A percentile compares a stretch with the other conserved stretches of the same genome.
Evolutionary conservation across 2,888 invertebrate genomes (phyloP).

Genomic region (Chydorus sphaericus): DNA sequence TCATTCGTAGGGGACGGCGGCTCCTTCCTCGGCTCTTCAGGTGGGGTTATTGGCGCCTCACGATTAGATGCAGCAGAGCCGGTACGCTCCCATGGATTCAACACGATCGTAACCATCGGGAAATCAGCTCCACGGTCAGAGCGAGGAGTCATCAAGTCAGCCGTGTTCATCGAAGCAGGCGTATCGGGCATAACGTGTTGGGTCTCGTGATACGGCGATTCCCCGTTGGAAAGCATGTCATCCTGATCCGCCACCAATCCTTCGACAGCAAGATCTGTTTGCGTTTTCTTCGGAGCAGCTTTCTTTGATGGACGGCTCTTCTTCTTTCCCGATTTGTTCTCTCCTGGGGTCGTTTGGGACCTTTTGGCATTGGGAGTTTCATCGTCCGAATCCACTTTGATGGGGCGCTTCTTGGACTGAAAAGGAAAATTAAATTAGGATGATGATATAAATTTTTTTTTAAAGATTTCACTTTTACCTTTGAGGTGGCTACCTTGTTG

Average conservation of each 20-base stretch:
- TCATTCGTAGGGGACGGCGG: too few relatives aligned
- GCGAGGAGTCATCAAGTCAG: too few relatives aligned
- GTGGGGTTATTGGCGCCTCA: too few relatives aligned
- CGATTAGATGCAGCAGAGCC: too few relatives aligned
- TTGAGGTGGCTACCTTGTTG: not conserved
- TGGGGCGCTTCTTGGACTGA: not conserved
- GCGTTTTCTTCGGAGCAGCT: not conserved
- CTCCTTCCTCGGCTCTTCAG: too few relatives aligned
- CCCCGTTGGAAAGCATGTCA: not conserved
- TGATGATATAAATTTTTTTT: not conserved
- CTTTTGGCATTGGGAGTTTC: not conserved
- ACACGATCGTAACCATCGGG: too few relatives aligned
- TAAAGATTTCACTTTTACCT: not conserved
- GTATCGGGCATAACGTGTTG: not conserved
- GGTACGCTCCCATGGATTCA: too few relatives aligned
- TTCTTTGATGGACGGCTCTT: not conserved
- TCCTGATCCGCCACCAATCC: not conserved
- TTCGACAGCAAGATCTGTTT: not conserved
- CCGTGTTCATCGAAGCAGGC: not conserved
- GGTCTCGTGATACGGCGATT: not conserved
- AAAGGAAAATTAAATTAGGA: not conserved
- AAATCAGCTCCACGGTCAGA: too few relatives aligned
- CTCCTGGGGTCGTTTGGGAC: not conserved
- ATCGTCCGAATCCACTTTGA: not conserved
- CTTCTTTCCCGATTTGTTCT: not conserved